Percentiles rank a stretch among this genome's conserved stretches.
Conservation (phyloP, 2,888 invertebrate species). For the Colostygia pectinataria region DNA sequence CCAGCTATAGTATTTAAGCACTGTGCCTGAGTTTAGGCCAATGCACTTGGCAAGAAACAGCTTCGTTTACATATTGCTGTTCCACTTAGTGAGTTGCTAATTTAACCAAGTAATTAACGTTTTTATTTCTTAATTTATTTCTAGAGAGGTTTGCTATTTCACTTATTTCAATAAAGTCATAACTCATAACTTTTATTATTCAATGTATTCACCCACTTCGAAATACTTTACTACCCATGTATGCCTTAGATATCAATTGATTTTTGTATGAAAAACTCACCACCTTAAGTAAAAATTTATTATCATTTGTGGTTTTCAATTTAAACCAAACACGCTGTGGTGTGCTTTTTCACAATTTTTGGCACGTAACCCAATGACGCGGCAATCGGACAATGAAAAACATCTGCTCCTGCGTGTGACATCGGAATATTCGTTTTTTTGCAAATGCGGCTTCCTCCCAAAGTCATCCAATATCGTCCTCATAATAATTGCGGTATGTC, state of each 20-base stretch:
- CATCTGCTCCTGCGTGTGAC: constrained; percentile 34
- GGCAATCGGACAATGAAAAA: constrained; percentile 24
- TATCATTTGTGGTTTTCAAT: constrained; percentile 22
- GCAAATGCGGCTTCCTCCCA: constrained; percentile 27
- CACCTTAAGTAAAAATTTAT: background rate
- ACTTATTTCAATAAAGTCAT: background rate
- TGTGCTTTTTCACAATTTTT: constrained; percentile 29
- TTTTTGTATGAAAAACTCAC: background rate
- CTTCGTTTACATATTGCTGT: constrained; percentile 31
- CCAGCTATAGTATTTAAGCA: background rate
- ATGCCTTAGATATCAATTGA: too few relatives aligned
- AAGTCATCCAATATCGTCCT: constrained; percentile 30
- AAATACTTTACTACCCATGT: too few relatives aligned
- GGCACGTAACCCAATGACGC: constrained; percentile 31
- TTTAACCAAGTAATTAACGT: constrained; percentile 23
- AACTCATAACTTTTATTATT: too few relatives aligned
- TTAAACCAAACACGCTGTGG: constrained; percentile 15
- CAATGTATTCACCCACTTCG: too few relatives aligned
- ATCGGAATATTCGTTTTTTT: constrained; percentile 30
- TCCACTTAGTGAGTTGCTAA: constrained; percentile 21
- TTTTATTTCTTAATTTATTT: constrained; percentile 16
- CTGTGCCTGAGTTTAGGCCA: constrained; percentile 29
- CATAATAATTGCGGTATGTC: constrained; percentile 29
- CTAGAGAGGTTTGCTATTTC: background rate
- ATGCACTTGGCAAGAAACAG: constrained; percentile 24